These are phyloP conservation scores for Drosophila fuyamai DNA, from an alignment of 1,140 invertebrate genomes.

Conservation along the genomic window DNA sequence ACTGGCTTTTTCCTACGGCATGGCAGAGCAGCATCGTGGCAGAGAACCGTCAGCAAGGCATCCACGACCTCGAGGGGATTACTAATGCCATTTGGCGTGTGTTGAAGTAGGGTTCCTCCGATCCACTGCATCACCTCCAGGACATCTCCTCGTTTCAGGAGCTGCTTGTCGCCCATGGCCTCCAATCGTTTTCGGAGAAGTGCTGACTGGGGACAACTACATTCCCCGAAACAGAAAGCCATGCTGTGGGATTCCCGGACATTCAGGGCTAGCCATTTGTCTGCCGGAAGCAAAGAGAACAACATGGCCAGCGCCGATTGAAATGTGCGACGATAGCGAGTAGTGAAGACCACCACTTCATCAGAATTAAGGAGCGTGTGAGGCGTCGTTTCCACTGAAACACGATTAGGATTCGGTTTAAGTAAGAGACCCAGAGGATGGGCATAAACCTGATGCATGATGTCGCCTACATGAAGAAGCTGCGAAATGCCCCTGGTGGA, in stretches of 20 bases:
- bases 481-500: constrained; percentile 87
- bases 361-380: constrained; percentile 84
- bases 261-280: constrained; percentile 81
- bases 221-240: constrained; percentile 93
- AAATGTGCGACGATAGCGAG: constrained; percentile 93
- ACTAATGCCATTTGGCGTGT: constrained; percentile 87
- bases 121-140: constrained; percentile 86
- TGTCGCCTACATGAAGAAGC: constrained; percentile 90
- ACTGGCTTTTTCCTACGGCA: constrained; percentile 85
- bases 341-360: constrained; percentile 91
- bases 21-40: constrained; percentile 92
- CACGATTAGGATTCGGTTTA: constrained; percentile 47
- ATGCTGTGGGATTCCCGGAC: constrained; percentile 91
- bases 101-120: constrained; percentile 88
- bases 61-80: constrained; percentile 91
- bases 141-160: constrained; percentile 87
- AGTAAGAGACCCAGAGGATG: constrained; percentile 86
- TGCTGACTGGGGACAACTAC: constrained; percentile 91
- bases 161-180: constrained; percentile 48
- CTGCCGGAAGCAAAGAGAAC: constrained; percentile 89
- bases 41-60: constrained; percentile 92
- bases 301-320: constrained; percentile 94
- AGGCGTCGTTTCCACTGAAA: constrained; percentile 62
- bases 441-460: constrained; percentile 90
- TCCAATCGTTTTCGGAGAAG: constrained; percentile 60